A percentile compares a stretch with the other conserved stretches of the same genome.
Conservation (phyloP, 2,113 vertebrate genomes). For the Phaethon lepturus region DNA sequence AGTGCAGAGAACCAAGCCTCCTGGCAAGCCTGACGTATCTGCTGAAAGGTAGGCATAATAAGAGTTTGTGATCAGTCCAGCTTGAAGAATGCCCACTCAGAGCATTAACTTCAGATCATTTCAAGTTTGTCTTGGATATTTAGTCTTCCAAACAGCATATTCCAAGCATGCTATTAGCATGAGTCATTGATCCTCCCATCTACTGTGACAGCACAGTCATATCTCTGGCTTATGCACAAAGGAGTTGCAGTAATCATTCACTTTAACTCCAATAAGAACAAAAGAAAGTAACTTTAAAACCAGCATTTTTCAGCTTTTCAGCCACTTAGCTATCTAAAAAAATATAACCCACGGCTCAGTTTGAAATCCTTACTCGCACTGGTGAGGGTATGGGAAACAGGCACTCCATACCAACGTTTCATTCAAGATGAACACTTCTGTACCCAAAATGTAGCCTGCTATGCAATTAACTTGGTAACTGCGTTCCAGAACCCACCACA, state of each 20-base stretch:
- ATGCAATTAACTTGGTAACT: neutral
- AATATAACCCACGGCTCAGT: rapidly evolving
- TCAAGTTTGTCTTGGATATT: neutral
- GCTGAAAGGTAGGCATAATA: neutral
- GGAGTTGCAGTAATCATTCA: neutral
- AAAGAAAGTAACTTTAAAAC: neutral
- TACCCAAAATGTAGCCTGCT: neutral
- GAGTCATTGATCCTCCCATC: slow-evolving; percentile 18
- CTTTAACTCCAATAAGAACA: neutral
- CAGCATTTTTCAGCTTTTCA: neutral
- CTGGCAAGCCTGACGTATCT: neutral
- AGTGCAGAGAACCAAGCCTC: neutral
- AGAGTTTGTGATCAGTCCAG: neutral
- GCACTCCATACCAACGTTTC: neutral
- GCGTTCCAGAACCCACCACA: neutral
- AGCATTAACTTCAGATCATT: neutral
- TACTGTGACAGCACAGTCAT: neutral
- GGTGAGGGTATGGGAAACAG: neutral
- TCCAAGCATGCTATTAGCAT: neutral
- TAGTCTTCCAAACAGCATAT: neutral
- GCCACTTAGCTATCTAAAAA: neutral
- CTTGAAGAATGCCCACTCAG: neutral
- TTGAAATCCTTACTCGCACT: neutral
- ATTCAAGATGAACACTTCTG: neutral
- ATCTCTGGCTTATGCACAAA: neutral